Base-by-base conservation (phyloP, 1,140 invertebrate genomes). In the Triops longicaudatus region DNA sequence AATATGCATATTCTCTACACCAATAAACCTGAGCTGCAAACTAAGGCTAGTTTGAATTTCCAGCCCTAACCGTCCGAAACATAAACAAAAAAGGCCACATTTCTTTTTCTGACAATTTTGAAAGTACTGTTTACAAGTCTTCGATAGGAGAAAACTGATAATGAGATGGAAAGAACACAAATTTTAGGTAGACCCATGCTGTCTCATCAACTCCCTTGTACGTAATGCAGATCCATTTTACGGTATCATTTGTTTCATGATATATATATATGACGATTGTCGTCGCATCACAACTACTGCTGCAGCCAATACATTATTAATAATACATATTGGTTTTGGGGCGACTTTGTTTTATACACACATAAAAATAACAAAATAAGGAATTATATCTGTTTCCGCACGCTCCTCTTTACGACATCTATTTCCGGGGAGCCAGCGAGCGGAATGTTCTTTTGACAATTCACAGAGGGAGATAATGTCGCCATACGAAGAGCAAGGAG, bases 201-300 rank as follows among this genome's bases (percentile, higher is more conserved):
- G 22, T 63, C n/a, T 14, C 50, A 63, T 63, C 50, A 63, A 63
- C 22, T 63, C 50, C n/a, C n/a, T 63, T 63, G 50, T 22, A 63
- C 50, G 50, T 22, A 63, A 17, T 63, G 14, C 0, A n/a, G 14
- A n/a, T 63, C 22, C 22, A n/a, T 63, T 63, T 17, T 63, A 6
- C 17, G 2, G 44, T 9, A 14, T 63, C 10, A 14, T 63, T 12
- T 63, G 10, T 63, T 63, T n/a, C 50, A n/a, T n/a, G n/a, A n/a
- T n/a, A n/a, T 63, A 63, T 22, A 63, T 63, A 37, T 63, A 63
- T 63, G 50, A 63, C 50, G 50, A 63, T 63, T 63, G 50, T 63
- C 50, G 50, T 63, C 50, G 50, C 50, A 63, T 63, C 50, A 63
- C 50, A 63, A 63, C 50, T 63, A 63, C 22, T 63, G 50, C 50